Conservation (phyloP, 1,140 invertebrate species). For the Antheraea pernyi region DNA sequence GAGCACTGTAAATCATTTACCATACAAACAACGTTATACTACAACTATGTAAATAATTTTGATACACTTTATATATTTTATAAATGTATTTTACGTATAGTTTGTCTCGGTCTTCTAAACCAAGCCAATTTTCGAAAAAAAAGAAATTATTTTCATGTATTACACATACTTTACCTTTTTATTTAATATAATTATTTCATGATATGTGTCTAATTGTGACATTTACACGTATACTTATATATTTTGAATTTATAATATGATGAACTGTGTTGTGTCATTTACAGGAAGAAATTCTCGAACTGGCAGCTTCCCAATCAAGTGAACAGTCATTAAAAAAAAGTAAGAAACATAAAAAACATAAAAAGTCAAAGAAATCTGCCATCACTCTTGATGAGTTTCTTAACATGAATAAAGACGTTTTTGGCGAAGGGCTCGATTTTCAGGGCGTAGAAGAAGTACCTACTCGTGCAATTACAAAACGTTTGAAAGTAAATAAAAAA, state of each 20-base stretch:
- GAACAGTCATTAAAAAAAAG: conserved; percentile 35
- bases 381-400: conserved; percentile 74
- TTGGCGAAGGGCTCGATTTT: conserved; percentile 67
- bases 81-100: no score
- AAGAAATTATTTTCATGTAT: no score
- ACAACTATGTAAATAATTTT: no score
- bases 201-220: no score
- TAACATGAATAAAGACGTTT: conserved; percentile 76
- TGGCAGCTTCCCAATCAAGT: conserved; percentile 48
- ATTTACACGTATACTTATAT: no score
- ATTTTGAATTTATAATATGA: conserved; percentile 2
- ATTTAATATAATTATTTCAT: no score
- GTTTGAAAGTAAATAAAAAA: conserved; percentile 49
- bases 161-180: no score
- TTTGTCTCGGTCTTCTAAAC: no score
- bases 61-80: no score
- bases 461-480: conserved; percentile 54
- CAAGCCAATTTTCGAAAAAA: no score
- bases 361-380: conserved; percentile 67
- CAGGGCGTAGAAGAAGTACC: conserved; percentile 72
- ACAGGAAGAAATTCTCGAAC: conserved; percentile 58
- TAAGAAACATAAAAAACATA: conserved; percentile 74
- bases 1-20: no score
- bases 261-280: conserved; percentile 29
- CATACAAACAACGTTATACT: no score